Evolutionary conservation across 2,888 invertebrate species (phyloP).

Genomic region (Hirtodrosophila cameraria): DNA sequence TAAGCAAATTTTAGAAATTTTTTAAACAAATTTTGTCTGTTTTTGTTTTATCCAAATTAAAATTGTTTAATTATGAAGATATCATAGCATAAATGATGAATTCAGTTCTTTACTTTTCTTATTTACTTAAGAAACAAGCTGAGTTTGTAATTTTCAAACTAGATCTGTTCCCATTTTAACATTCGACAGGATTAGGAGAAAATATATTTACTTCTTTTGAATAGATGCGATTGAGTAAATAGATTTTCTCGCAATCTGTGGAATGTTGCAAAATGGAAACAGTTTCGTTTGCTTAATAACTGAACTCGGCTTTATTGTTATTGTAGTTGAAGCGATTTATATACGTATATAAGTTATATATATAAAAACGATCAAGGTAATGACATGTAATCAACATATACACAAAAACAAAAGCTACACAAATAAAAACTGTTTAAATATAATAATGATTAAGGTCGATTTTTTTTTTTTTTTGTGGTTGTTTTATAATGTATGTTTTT

Average conservation of each 20-base stretch:
- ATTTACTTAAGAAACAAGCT: constrained; percentile 57
- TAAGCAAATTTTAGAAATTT: constrained; percentile 51
- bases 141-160: no score
- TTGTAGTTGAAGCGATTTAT: constrained; percentile 12
- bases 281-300: no score
- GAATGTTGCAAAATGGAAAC: no score
- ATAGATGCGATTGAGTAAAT: no score
- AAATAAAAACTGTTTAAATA: constrained; percentile 37
- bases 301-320: constrained; percentile 23
- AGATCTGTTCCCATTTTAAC: no score
- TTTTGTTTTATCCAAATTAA: constrained; percentile 45
- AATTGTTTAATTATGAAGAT: constrained; percentile 41
- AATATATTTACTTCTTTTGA: no score
- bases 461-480: constrained; percentile 6
- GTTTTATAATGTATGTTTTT: neutral
- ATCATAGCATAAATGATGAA: constrained; percentile 25
- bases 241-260: no score
- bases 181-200: no score
- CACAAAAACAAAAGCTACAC: neutral
- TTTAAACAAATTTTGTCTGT: constrained; percentile 35
- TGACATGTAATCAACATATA: constrained; percentile 50
- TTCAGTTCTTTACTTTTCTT: constrained; percentile 19
- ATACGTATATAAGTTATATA: constrained; percentile 2
- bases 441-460: constrained; percentile 63
- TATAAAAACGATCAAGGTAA: constrained; percentile 71